Evolutionary conservation across 2,113 vertebrate genomes (phyloP), one percentile per base, ranked within the genome.

Genomic region (Synchiropus splendidus): DNA sequence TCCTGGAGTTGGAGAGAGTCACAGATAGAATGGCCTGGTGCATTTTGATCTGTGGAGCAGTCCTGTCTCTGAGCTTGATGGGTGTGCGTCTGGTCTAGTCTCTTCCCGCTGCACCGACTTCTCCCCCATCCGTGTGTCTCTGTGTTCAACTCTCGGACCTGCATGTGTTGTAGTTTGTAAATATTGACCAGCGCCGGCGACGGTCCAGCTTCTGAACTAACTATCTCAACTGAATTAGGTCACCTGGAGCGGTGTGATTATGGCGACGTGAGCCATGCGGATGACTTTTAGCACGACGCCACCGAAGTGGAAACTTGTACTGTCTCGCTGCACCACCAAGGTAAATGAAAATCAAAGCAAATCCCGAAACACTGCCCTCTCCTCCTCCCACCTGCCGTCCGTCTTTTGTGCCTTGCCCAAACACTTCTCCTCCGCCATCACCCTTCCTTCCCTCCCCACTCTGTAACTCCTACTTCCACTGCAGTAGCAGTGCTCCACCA

Each of bases 141-240:
- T 74, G 52, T 79, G 74, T 72, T 61, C 52, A 66, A 38, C 71
- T 71, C 63, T 72, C 64, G 59, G 64, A 68, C 70, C 51, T 81
- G 80, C 80, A 84, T 83, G 80, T 67, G 65, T 75, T 48, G 62
- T 66, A 52, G 57, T 50, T 62, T 78, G 70, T 80, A 32, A 38
- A 42, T 14, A 51, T 31, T 36, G 9, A 54, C 40, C 18, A 39
- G 45, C 41, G 31, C 45, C 54, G 27, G 13, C 51, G 40, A 60
- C 41, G 60, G 52, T 60, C 66, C 74, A 60, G 63, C 66, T 68
- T 16, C 56, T 77, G 64, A 70, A 84, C 82, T 84, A 78, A 84
- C 82, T 78, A 72, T 84, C 67, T 80, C 75, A 77, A 83, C 78
- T 81, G 80, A 82, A 81, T 68, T 81, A 78, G 76, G 74, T 80